phyloP scores from a whole-genome alignment of 2,888 invertebrate genomes.

The Sepiola atlantica region DNA sequence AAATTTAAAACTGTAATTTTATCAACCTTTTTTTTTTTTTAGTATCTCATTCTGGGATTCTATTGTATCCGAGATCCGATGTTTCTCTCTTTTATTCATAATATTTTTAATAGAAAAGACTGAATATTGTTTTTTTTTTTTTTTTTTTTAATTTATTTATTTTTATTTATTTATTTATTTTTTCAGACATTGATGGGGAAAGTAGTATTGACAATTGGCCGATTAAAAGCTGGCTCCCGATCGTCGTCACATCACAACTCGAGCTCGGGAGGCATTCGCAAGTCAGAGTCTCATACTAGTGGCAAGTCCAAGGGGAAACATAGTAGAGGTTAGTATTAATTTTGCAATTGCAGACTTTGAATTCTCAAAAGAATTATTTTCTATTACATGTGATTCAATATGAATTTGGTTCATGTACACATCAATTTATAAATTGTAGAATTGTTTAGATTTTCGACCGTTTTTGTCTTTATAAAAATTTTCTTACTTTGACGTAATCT shows the following conservation, averaged over 20 bases:
- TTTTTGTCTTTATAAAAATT: not conserved
- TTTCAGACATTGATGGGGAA: slow-evolving; percentile 84
- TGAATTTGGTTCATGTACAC: not conserved
- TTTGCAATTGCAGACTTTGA: not conserved
- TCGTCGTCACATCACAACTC: slow-evolving; percentile 71
- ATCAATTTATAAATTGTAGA: not conserved
- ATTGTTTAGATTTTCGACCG: not conserved
- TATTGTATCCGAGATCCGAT: too few relatives aligned
- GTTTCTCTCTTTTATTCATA: too few relatives aligned
- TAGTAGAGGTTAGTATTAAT: slow-evolving; percentile 67
- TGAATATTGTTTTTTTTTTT: too few relatives aligned
- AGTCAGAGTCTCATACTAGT: slow-evolving; percentile 71
- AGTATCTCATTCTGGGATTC: too few relatives aligned
- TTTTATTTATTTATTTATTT: too few relatives aligned
- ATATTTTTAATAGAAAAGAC: too few relatives aligned
- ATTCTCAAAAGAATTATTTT: not conserved
- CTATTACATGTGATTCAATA: not conserved
- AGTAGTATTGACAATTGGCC: slow-evolving; percentile 87
- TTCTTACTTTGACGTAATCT: not conserved
- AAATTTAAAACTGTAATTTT: too few relatives aligned
- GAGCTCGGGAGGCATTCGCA: slow-evolving; percentile 66
- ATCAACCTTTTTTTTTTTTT: too few relatives aligned
- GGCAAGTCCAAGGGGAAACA: slow-evolving; percentile 69
- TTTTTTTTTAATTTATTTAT: too few relatives aligned
- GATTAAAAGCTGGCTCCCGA: slow-evolving; percentile 83